phyloP scores from a whole-genome alignment of 2,797 vertebrate species.

The Sardinella longiceps region DNA sequence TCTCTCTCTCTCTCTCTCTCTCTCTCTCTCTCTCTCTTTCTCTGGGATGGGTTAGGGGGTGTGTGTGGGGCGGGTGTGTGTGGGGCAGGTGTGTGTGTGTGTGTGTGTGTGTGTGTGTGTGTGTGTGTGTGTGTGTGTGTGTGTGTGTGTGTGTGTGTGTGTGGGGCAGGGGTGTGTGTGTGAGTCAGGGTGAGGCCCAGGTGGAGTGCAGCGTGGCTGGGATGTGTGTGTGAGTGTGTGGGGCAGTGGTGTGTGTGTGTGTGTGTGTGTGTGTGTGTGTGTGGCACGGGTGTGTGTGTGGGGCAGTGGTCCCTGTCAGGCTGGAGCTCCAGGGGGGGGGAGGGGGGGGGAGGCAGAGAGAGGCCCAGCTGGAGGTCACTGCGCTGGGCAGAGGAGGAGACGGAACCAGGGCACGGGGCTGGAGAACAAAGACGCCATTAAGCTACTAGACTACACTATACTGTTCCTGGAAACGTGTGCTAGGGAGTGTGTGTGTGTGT shows the following conservation, averaged over 20 bases:
- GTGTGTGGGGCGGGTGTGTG: no score
- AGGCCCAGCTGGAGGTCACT: neutral
- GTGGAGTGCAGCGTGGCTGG: neutral
- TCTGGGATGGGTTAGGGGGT: no score
- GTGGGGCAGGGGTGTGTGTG: conserved; percentile 24
- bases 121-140: no score
- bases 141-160: no score
- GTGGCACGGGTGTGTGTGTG: neutral
- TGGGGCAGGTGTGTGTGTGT: no score
- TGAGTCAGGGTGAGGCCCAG: neutral
- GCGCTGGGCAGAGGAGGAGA: neutral
- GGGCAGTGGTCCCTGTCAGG: neutral
- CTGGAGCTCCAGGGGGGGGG: neutral
- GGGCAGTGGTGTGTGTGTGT: neutral
- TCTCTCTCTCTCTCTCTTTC: no score
- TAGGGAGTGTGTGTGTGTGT: neutral
- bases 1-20: no score
- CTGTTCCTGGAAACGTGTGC: neutral
- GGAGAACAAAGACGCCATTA: neutral
- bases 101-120: no score
- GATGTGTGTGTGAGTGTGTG: neutral
- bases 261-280: no score
- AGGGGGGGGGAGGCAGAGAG: neutral
- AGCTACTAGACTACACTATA: neutral
- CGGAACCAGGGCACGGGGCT: neutral